Evolutionary conservation across 2,888 invertebrate genomes (phyloP), one percentile per base, ranked within the genome.

Genomic region (Limnephilus lunatus): DNA sequence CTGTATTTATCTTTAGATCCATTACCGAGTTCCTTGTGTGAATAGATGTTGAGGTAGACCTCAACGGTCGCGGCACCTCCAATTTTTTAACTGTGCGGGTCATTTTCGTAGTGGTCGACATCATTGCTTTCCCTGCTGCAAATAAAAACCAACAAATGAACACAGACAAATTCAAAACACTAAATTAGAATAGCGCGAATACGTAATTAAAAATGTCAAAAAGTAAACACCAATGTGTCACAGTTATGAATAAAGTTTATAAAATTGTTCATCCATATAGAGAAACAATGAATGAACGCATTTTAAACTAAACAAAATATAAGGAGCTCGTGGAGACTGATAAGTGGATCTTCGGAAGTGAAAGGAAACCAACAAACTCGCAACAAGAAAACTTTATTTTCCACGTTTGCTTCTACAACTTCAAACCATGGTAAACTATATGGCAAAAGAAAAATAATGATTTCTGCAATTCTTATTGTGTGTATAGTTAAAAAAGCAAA

Each of bases 11-110:
- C 95, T 96, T 96, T 95, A 96, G 95, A 94, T 96, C 96, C 94
- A 96, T 94, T 94, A 96, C 95, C 93, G 96, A 96, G 94, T 96
- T 96, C 94, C 96, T 95, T 94, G 95, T 96, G 95, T 96, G 96
- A 94, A 96, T 95, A 94, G 96, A 95, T 94, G 97, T 96, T 94
- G 97, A 96, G 94, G 97, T 96, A 94, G 95, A 94, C 95, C 97
- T 98, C 94, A 97, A 95, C 94, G 97, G 97, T 95, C 97, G 96
- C 94, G 98, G 97, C 94, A 97, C 97, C 95, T 98, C 97, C 94
- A 97, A 96, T 96, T 97, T 97, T 95, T 97, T 97, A 93, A 97
- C 97, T 94, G 97, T 97, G 95, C 97, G 97, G 95, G 97, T 97
- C 95, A 97, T 96, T 96, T 97, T 97, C 96, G 96, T 96, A 95